Percentiles rank a stretch among this genome's conserved stretches.
These are phyloP conservation scores for Zelleria hepariella DNA, from an alignment of 2,888 invertebrate species.

Conservation along the genomic window DNA sequence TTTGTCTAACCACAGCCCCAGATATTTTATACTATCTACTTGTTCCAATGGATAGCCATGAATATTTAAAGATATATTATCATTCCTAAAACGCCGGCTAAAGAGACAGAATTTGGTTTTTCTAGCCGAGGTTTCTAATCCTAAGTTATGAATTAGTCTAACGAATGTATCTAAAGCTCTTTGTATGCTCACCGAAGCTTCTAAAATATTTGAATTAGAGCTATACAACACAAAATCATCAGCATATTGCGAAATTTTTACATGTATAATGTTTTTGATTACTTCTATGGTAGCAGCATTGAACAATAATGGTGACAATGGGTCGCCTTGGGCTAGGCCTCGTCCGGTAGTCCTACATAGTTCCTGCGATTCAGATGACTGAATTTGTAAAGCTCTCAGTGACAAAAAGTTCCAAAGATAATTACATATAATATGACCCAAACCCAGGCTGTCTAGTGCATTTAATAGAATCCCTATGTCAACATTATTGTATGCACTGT, in stretches of 20 bases:
- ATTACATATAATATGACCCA: background rate
- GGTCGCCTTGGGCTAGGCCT: background rate
- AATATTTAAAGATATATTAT: too few species aligned
- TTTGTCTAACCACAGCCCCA: conserved; percentile 6
- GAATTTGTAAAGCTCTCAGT: background rate
- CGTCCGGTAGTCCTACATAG: background rate
- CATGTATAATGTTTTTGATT: background rate
- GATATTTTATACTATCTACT: background rate
- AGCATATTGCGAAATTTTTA: background rate
- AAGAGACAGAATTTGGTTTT: too few species aligned
- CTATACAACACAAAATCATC: too few species aligned
- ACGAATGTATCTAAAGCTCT: too few species aligned
- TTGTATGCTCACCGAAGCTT: too few species aligned
- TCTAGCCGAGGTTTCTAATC: too few species aligned
- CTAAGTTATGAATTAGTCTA: too few species aligned
- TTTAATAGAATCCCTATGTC: background rate
- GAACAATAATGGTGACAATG: background rate
- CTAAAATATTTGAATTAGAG: too few species aligned
- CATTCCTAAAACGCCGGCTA: too few species aligned
- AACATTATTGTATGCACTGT: background rate
- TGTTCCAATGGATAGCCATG: background rate
- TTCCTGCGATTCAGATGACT: background rate
- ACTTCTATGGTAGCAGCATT: background rate
- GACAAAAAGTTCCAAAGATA: background rate
- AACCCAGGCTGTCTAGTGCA: background rate